Percentiles rank a stretch among this genome's conserved stretches.
Conservation (phyloP, 2,113 vertebrate genomes). For the Ammospiza caudacuta region DNA sequence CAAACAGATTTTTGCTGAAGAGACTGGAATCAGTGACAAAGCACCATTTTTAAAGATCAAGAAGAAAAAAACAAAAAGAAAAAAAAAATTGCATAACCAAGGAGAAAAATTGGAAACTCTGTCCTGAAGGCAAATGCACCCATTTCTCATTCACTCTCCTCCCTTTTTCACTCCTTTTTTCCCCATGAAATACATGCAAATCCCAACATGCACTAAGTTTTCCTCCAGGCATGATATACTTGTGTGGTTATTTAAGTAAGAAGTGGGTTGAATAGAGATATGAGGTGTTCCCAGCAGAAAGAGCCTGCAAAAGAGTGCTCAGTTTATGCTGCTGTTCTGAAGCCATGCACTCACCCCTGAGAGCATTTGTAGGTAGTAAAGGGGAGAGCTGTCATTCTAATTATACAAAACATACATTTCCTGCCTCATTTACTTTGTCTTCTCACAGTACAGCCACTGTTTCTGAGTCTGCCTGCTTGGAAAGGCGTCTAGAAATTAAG, state of each 20-base stretch:
- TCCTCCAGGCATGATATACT: conserved; percentile 58
- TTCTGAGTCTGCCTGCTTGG: not conserved
- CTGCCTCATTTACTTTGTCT: not conserved
- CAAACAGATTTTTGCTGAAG: not conserved
- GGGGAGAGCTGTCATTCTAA: not conserved
- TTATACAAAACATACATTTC: not conserved
- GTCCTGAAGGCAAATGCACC: conserved; percentile 57
- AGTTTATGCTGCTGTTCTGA: not conserved
- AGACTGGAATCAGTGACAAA: conserved; percentile 24
- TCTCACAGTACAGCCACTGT: not conserved
- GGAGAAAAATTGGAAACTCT: conserved; percentile 65
- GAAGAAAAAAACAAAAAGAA: not conserved
- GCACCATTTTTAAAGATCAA: not conserved
- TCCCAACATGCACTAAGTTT: conserved; percentile 60
- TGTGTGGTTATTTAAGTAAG: conserved; percentile 45
- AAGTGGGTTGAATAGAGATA: conserved; percentile 35
- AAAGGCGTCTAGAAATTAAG: not conserved
- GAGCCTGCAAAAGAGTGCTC: not conserved
- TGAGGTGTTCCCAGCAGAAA: not conserved
- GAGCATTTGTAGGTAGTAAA: not conserved
- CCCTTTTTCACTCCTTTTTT: conserved; percentile 55
- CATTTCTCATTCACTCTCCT: conserved; percentile 48
- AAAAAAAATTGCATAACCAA: conserved; percentile 37
- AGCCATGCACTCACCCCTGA: not conserved
- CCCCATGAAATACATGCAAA: conserved; percentile 66